Evolutionary conservation across 2,888 invertebrate genomes (phyloP).

Genomic region (Liopterus haemorrhoidalis): DNA sequence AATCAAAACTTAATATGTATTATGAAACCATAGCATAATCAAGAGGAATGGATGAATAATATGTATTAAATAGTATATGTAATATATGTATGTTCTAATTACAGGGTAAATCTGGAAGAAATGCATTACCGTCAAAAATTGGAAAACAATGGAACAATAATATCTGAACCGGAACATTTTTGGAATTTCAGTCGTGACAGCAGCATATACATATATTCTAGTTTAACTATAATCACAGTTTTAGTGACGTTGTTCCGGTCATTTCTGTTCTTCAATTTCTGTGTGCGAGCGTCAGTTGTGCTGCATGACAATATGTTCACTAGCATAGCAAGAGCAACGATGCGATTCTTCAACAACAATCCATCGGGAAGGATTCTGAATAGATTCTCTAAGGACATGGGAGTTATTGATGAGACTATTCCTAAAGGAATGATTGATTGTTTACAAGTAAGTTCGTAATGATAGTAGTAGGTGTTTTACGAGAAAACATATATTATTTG

Average conservation of each 20-base stretch:
- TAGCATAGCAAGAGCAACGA: slow-evolving; percentile 55
- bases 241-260: slow-evolving; percentile 46
- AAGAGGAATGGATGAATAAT: too few relatives aligned
- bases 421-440: slow-evolving; percentile 50
- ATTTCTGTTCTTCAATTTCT: slow-evolving; percentile 50
- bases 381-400: slow-evolving; percentile 66
- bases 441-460: slow-evolving; percentile 37
- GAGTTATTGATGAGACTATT: slow-evolving; percentile 51
- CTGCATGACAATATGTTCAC: slow-evolving; percentile 51
- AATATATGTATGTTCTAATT: slow-evolving; percentile 39
- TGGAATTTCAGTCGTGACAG: slow-evolving; percentile 18
- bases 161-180: slow-evolving; percentile 19
- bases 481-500: too few relatives aligned
- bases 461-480: background rate
- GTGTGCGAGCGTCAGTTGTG: slow-evolving; percentile 50
- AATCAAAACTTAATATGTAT: too few relatives aligned
- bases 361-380: slow-evolving; percentile 58
- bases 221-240: slow-evolving; percentile 45
- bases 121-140: slow-evolving; percentile 39
- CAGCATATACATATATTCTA: slow-evolving; percentile 43
- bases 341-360: slow-evolving; percentile 64
- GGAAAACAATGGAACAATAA: slow-evolving; percentile 20
- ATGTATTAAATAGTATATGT: too few relatives aligned
- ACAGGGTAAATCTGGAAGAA: slow-evolving; percentile 55
- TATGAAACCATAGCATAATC: too few relatives aligned